These are phyloP conservation scores for Kudoa iwatai DNA, from an alignment of 30 jellyfish, hydroid and myxozoan species.

Conservation along the genomic window DNA sequence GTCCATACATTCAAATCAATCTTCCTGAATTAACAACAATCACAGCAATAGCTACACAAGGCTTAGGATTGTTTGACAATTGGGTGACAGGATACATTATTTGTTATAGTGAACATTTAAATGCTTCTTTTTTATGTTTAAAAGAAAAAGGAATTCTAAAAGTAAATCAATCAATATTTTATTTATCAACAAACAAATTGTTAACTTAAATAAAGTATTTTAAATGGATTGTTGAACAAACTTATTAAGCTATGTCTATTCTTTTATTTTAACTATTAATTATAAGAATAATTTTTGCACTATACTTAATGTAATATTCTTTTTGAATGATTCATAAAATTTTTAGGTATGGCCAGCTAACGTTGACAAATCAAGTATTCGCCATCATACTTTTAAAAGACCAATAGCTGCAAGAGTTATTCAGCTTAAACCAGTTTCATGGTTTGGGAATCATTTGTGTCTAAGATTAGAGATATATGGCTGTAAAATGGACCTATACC, in stretches of 20 bases:
- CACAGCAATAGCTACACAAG: slow-evolving; percentile 94
- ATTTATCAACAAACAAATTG: too few species aligned
- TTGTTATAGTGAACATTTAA: slow-evolving; percentile 34
- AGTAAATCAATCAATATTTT: too few species aligned
- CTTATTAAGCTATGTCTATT: too few species aligned
- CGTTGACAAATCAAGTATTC: slow-evolving; percentile 32
- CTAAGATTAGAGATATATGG: slow-evolving; percentile 67
- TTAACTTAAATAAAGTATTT: too few species aligned
- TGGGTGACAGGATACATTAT: slow-evolving; percentile 71
- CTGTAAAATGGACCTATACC: slow-evolving; percentile 17
- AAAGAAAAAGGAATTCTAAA: slow-evolving; percentile 54
- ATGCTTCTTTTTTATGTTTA: slow-evolving; percentile 22
- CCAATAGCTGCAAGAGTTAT: slow-evolving; percentile 46
- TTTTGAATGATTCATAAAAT: not conserved
- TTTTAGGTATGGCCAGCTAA: slow-evolving; percentile 34
- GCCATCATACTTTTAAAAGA: slow-evolving; percentile 30
- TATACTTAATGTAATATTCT: not conserved
- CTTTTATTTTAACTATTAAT: not conserved
- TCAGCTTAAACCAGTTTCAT: slow-evolving; percentile 46
- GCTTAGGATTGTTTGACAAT: slow-evolving; percentile 49
- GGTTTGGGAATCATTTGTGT: slow-evolving; percentile 89
- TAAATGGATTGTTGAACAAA: too few species aligned
- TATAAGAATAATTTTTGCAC: not conserved
- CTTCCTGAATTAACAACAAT: slow-evolving; percentile 26
- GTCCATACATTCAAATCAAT: slow-evolving; percentile 43